Conservation (phyloP, 1,140 invertebrate species). For the Drosophila micromelanica region DNA sequence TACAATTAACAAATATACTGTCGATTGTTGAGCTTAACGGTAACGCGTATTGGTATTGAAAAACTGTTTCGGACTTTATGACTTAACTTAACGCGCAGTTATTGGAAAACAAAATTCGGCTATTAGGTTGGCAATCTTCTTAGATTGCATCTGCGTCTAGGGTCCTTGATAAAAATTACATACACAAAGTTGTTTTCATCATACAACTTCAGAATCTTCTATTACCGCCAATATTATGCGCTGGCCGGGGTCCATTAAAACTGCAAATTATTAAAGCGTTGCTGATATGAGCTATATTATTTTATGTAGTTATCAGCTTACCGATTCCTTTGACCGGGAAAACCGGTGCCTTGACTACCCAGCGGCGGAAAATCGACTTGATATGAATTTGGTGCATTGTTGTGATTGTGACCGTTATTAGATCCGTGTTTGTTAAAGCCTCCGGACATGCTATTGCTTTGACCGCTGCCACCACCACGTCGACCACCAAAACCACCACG, state of each 20-base stretch:
- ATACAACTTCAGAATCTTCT: slow-evolving; percentile 57
- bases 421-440: slow-evolving; percentile 46
- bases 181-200: slow-evolving; percentile 11
- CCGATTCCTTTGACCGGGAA: slow-evolving; percentile 59
- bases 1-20: slow-evolving; percentile 76
- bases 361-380: slow-evolving; percentile 71
- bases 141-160: slow-evolving; percentile 33
- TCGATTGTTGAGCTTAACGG: slow-evolving; percentile 47
- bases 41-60: slow-evolving; percentile 45
- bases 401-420: slow-evolving; percentile 61
- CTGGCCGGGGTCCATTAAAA: slow-evolving; percentile 59
- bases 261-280: slow-evolving; percentile 21
- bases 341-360: slow-evolving; percentile 45
- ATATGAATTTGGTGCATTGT: slow-evolving; percentile 84
- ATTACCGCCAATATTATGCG: slow-evolving; percentile 60
- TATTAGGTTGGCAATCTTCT: slow-evolving; percentile 49
- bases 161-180: slow-evolving; percentile 37
- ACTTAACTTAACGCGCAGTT: slow-evolving; percentile 48
- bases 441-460: slow-evolving; percentile 54
- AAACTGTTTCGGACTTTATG: slow-evolving; percentile 19
- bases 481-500: slow-evolving; percentile 68
- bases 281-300: neutral
- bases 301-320: slow-evolving; percentile 13
- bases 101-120: slow-evolving; percentile 74
- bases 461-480: slow-evolving; percentile 73